Conservation (phyloP, 2,797 vertebrate species). For the Clarias laeviceps region DNA sequence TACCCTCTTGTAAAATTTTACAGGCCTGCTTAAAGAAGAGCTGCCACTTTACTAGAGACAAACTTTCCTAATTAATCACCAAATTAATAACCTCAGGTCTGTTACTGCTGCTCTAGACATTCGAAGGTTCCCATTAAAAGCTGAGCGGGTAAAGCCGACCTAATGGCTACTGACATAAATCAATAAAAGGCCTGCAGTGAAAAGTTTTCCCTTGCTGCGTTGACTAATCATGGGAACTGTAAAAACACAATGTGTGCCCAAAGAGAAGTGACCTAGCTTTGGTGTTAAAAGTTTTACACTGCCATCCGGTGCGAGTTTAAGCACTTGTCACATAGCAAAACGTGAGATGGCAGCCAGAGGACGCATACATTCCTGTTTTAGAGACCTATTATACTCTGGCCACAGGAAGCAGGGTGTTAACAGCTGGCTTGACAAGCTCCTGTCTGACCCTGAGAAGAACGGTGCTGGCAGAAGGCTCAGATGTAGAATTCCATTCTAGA, state of each 20-base stretch:
- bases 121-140: constrained; percentile 67
- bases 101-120: constrained; percentile 63
- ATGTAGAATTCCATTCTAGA: constrained; percentile 73
- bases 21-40: constrained; percentile 82
- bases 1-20: constrained; percentile 92
- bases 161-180: constrained; percentile 76
- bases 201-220: constrained; percentile 64
- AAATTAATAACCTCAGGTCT: constrained; percentile 69
- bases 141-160: constrained; percentile 58
- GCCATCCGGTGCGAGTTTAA: constrained; percentile 56
- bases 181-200: constrained; percentile 71
- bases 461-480: constrained; percentile 58
- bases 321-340: constrained; percentile 62
- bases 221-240: constrained; percentile 72
- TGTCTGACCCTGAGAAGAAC: constrained; percentile 47
- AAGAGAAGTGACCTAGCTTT: constrained; percentile 68
- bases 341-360: constrained; percentile 58
- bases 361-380: constrained; percentile 42
- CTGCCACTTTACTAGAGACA: constrained; percentile 78
- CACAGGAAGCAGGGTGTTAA: constrained; percentile 68
- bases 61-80: constrained; percentile 81
- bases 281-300: constrained; percentile 69
- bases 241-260: constrained; percentile 70
- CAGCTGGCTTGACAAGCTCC: constrained; percentile 72
- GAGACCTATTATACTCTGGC: constrained; percentile 52